Evolutionary conservation across 2,888 invertebrate genomes (phyloP).

Genomic region (Shargacucullia verbasci): DNA sequence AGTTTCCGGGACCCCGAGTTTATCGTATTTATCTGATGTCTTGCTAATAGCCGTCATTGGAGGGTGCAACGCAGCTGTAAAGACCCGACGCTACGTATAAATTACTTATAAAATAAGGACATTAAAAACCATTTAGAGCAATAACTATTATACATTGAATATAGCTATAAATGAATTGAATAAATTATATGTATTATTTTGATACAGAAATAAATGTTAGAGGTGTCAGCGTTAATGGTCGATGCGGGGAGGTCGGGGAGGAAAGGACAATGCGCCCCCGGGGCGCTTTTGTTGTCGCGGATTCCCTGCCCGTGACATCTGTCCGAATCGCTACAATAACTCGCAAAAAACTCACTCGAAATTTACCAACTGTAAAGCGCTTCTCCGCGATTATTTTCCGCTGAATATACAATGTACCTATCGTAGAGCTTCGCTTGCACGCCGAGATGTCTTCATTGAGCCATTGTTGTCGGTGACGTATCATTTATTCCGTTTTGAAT

Average conservation of each 20-base stretch:
- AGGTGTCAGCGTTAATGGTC: conserved; percentile 86
- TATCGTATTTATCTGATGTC: conserved; percentile 81
- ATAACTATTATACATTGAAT: conserved; percentile 81
- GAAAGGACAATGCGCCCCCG: conserved; percentile 84
- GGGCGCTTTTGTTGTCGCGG: conserved; percentile 83
- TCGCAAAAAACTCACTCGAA: conserved; percentile 85
- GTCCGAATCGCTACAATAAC: conserved; percentile 87
- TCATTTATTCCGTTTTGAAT: conserved; percentile 80
- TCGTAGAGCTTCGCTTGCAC: conserved; percentile 61
- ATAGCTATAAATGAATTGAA: conserved; percentile 83
- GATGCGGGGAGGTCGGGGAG: conserved; percentile 76
- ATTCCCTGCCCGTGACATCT: conserved; percentile 87
- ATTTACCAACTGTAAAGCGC: conserved; percentile 80
- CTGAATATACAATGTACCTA: conserved; percentile 74
- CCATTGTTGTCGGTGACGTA: conserved; percentile 81
- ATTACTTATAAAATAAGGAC: conserved; percentile 85
- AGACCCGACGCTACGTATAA: conserved; percentile 74
- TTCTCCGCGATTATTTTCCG: conserved; percentile 77
- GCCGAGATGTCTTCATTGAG: conserved; percentile 79
- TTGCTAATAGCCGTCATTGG: conserved; percentile 82
- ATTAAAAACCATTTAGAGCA: conserved; percentile 88
- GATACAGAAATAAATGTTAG: conserved; percentile 82
- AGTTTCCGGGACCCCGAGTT: conserved; percentile 74
- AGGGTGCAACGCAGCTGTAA: conserved; percentile 85
- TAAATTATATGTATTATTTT: conserved; percentile 84